Percentiles rank a stretch among this genome's conserved stretches.
Conservation (phyloP, 64 coral and sea anemone genomes). For the Montipora efflorescens region DNA sequence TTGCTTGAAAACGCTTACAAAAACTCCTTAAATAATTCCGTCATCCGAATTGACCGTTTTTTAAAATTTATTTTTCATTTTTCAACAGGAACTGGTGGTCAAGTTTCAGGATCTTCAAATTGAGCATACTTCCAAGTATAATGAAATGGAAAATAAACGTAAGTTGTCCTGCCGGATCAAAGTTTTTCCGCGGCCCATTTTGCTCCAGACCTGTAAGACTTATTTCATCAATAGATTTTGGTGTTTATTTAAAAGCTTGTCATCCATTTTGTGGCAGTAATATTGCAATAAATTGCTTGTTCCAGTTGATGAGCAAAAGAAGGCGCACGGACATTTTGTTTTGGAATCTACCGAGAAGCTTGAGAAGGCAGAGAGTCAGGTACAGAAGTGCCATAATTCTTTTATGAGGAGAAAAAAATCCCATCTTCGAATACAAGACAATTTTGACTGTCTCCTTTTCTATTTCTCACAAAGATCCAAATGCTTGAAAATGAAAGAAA, state of each 20-base stretch:
- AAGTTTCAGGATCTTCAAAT: constrained; percentile 97
- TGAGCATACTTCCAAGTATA: constrained; percentile 80
- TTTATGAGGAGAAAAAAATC: not conserved
- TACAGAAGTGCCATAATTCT: not conserved
- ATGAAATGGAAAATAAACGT: constrained; percentile 83
- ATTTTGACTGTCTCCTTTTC: not conserved
- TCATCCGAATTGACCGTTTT: not conserved
- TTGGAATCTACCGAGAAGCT: constrained; percentile 77
- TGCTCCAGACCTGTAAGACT: not conserved
- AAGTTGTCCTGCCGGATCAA: constrained; percentile 13
- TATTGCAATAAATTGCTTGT: not conserved
- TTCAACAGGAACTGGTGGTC: constrained; percentile 87
- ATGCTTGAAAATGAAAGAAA: constrained; percentile 13
- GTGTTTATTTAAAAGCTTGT: too few species aligned
- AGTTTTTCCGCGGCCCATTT: not conserved
- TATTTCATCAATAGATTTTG: too few species aligned
- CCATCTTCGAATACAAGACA: not conserved
- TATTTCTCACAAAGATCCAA: not conserved
- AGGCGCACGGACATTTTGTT: constrained; percentile 71
- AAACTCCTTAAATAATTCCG: not conserved
- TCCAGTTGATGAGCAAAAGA: constrained; percentile 79
- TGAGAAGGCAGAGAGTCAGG: constrained; percentile 71
- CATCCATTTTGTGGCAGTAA: not conserved
- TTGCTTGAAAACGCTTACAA: not conserved
- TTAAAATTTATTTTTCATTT: not conserved